phyloP scores from a whole-genome alignment of 2,797 vertebrate species.

The Alfaro cultratus region DNA sequence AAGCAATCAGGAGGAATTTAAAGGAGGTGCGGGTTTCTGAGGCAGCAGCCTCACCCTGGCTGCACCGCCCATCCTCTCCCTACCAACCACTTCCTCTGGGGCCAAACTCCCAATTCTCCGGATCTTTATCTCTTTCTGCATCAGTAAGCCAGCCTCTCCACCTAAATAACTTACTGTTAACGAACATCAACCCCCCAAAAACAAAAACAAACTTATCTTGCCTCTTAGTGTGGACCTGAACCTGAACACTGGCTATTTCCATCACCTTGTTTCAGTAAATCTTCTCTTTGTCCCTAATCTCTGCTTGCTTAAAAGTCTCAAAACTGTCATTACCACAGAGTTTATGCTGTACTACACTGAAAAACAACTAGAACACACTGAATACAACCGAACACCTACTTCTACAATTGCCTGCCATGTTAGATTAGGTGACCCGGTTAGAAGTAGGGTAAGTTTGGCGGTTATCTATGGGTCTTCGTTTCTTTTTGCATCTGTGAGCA shows the following conservation, averaged over 20 bases:
- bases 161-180: too few species aligned
- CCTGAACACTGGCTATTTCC: neutral
- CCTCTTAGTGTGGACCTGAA: neutral
- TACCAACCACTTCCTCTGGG: too few species aligned
- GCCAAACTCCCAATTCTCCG: too few species aligned
- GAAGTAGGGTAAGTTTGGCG: neutral
- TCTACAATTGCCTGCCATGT: neutral
- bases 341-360: neutral
- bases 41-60: neutral
- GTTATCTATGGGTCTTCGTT: neutral
- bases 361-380: neutral
- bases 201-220: neutral
- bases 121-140: too few species aligned
- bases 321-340: neutral
- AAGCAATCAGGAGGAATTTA: neutral
- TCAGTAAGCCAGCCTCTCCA: too few species aligned
- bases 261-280: neutral
- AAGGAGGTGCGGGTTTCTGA: neutral
- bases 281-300: neutral
- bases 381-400: neutral
- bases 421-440: neutral
- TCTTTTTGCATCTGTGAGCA: neutral
- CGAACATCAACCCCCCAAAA: neutral
- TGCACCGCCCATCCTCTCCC: too few species aligned
- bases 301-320: neutral